A percentile compares a stretch with the other conserved stretches of the same genome.
Evolutionary conservation across 2,888 invertebrate genomes (phyloP).

Genomic region (Lasioglossum leucozonium): DNA sequence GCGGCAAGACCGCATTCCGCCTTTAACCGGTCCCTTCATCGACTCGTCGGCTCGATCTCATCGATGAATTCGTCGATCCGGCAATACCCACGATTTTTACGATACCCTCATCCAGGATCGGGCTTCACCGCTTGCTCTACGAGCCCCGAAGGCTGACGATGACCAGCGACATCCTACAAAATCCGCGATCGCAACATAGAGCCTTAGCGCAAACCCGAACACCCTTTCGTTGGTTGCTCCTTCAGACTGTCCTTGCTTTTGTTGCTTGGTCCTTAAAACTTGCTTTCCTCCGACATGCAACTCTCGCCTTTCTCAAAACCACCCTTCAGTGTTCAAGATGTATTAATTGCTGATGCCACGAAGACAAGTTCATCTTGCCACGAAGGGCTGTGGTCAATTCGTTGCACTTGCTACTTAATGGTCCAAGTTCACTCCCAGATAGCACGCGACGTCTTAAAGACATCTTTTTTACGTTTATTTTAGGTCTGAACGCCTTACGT

Average conservation of each 20-base stretch:
- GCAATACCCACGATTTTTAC: constrained; percentile 66
- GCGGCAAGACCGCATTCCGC: constrained; percentile 80
- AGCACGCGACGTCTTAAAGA: too few relatives aligned
- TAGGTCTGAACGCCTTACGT: too few relatives aligned
- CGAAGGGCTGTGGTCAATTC: too few relatives aligned
- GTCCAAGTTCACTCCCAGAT: too few relatives aligned
- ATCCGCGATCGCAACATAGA: not conserved
- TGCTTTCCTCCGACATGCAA: too few relatives aligned
- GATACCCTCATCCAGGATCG: constrained; percentile 59
- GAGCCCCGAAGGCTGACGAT: not conserved
- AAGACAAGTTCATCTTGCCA: too few relatives aligned
- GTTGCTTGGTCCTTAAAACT: too few relatives aligned
- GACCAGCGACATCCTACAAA: constrained; percentile 14
- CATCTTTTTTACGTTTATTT: too few relatives aligned
- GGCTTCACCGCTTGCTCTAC: constrained; percentile 60
- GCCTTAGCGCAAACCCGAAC: not conserved
- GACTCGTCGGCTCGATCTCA: constrained; percentile 72
- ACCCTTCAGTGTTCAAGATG: not conserved
- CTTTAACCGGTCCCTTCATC: constrained; percentile 77
- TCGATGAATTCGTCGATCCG: constrained; percentile 73
- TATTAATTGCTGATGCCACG: too few relatives aligned
- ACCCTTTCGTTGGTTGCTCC: not conserved
- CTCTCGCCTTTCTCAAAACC: not conserved
- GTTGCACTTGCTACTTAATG: too few relatives aligned
- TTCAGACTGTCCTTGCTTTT: not conserved